phyloP scores from a whole-genome alignment of 2,113 vertebrate species.

The Syngnathus floridae region DNA sequence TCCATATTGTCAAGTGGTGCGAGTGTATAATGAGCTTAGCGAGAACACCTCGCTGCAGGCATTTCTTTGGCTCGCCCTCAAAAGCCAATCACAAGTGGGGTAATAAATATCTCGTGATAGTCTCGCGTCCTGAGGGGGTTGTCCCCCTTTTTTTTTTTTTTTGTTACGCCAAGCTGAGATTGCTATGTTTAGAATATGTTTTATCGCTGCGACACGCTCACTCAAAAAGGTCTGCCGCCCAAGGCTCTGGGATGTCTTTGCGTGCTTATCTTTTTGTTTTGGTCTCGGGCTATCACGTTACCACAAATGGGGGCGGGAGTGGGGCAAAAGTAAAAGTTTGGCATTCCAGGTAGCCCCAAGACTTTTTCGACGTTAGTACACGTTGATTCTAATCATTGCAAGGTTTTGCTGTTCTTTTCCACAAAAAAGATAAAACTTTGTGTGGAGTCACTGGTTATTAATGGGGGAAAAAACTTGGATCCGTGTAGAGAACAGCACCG shows the following conservation, averaged over 20 bases:
- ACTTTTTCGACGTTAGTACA: constrained; percentile 14
- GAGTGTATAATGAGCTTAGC: neutral
- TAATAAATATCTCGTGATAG: constrained; percentile 25
- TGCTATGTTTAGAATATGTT: constrained; percentile 40
- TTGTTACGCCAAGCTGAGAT: constrained; percentile 8
- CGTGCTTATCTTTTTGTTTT: constrained; percentile 2
- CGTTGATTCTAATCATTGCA: constrained; percentile 56
- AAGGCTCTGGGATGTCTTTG: constrained; percentile 24
- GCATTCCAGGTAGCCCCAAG: constrained; percentile 14
- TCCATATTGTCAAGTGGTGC: neutral
- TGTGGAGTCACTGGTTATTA: constrained; percentile 20
- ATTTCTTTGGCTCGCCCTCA: constrained; percentile 40
- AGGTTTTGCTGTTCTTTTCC: constrained; percentile 55
- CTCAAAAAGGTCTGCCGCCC: constrained; percentile 29
- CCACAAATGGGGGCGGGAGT: neutral
- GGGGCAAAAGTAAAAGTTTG: constrained; percentile 23
- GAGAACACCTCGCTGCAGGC: constrained; percentile 39
- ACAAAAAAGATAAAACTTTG: constrained; percentile 53
- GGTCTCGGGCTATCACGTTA: constrained; percentile 39
- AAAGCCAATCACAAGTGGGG: constrained; percentile 39
- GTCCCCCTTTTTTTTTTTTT: neutral
- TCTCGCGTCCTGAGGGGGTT: neutral
- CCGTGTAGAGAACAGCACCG: neutral
- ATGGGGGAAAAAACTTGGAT: constrained; percentile 18
- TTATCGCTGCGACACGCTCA: constrained; percentile 11